Base-by-base conservation (phyloP, 2,888 invertebrate species). In the Carterocephalus palaemon region DNA sequence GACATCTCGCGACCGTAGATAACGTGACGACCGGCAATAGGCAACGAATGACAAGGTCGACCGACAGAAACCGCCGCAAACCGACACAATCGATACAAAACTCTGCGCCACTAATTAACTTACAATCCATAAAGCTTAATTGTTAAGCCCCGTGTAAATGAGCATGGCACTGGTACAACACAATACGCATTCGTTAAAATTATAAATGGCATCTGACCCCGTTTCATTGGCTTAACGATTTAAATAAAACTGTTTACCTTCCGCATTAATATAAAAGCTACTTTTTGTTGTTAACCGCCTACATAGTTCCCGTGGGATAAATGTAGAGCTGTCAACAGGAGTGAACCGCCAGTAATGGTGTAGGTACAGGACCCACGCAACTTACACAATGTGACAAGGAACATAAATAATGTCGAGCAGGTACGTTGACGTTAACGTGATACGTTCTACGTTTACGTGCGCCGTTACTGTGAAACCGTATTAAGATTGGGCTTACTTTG, bases 11-110 rank as follows among this genome's bases (percentile, higher is more conserved):
- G 51, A 51, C 48, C 38, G 56, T 57, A 65, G 64, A 68, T 71
- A 65, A 70, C 70, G 67, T 72, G 70, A 62, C 64, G 59, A 57
- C 54, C 58, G 56, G 57, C 66, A 64, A 65, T 72, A 58, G 61
- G 39, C 52, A 51, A 47, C 49, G 33, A 26, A 45, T 42, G 34
- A 34, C 54, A 53, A 54, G 54, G 54, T 51, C 46, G 45, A 6
- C 19, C 19, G 19, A 23, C 29, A 22, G 16, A 17, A 49, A 51
- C 38, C 34, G 33, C 38, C 49, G 42, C 43, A 47, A 48, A 46
- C 23, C 34, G 37, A 31, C 31, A 24, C 47, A 29, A 48, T 52
- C 53, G 42, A 47, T 50, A 20, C 33, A 43, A 23, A 47, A 47
- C 43, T 37, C 46, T 34, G 41, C 46, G 40, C 46, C 36, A 46